These are phyloP conservation scores for Osmerus eperlanus DNA, from an alignment of 2,113 vertebrate genomes.

Conservation along the genomic window DNA sequence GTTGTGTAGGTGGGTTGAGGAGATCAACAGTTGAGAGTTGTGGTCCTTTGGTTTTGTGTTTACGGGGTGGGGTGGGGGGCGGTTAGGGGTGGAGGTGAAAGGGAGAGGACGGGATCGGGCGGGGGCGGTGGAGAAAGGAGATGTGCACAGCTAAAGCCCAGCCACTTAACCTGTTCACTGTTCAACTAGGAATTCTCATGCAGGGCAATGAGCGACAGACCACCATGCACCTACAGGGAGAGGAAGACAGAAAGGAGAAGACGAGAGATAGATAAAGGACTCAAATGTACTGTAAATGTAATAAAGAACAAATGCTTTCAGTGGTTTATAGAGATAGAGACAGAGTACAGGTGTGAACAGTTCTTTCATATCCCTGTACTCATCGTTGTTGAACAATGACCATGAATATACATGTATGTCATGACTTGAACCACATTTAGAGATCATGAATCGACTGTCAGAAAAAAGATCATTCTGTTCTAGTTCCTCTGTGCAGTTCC, in stretches of 20 bases:
- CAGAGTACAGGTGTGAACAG: background rate
- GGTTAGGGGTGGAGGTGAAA: background rate
- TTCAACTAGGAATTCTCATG: too few relatives aligned
- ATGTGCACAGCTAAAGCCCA: too few relatives aligned
- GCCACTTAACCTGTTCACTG: too few relatives aligned
- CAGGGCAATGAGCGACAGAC: too few relatives aligned
- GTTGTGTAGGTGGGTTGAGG: background rate
- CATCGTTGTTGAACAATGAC: too few relatives aligned
- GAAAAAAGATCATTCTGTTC: too few relatives aligned
- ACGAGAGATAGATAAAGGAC: background rate
- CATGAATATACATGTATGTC: too few relatives aligned
- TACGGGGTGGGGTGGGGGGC: background rate
- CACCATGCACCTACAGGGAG: too few relatives aligned
- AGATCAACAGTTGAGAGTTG: background rate
- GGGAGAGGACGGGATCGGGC: background rate
- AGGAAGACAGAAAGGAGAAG: background rate
- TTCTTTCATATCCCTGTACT: too few relatives aligned
- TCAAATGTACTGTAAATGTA: background rate
- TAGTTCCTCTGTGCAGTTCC: background rate
- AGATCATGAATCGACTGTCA: too few relatives aligned
- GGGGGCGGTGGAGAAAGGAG: background rate
- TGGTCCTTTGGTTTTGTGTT: background rate
- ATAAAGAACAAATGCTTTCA: background rate
- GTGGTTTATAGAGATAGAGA: background rate
- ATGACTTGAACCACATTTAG: too few relatives aligned